phyloP scores from a whole-genome alignment of 2,113 vertebrate genomes.

The Oreamnos americanus region DNA sequence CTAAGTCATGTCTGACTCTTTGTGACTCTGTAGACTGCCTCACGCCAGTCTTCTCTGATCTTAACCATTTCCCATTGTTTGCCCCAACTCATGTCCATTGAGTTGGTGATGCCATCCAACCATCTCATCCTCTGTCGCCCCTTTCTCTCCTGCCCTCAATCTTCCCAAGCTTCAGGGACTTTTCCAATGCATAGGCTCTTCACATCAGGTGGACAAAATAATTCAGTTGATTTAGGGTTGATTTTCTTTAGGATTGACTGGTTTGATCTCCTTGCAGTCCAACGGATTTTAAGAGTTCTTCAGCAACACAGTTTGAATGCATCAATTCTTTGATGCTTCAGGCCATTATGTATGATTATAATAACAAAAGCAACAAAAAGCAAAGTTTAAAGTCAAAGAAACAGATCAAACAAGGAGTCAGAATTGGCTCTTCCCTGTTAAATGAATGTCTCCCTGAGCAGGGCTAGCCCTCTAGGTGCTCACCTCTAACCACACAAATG shows the following conservation, averaged over 20 bases:
- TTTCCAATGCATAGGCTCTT: not conserved
- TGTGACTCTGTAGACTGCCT: not conserved
- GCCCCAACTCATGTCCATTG: not conserved
- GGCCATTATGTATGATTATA: not conserved
- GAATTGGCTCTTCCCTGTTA: not conserved
- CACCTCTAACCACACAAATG: not conserved
- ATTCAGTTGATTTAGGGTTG: not conserved
- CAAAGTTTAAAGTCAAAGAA: not conserved
- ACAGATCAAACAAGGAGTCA: not conserved
- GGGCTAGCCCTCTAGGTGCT: not conserved
- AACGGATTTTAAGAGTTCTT: not conserved
- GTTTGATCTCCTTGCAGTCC: not conserved
- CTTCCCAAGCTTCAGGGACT: not conserved
- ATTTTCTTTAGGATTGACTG: not conserved
- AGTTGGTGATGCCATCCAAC: not conserved
- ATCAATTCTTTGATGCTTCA: not conserved
- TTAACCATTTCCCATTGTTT: not conserved
- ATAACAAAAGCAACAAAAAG: not conserved
- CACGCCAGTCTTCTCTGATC: not conserved
- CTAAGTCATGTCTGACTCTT: accelerated
- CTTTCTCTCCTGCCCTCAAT: not conserved
- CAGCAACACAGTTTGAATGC: not conserved
- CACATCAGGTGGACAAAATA: not conserved
- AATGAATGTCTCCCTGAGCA: not conserved
- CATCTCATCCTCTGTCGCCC: not conserved